Base-by-base conservation (phyloP, 2,888 invertebrate species). In the Chrysomela aeneicollis region DNA sequence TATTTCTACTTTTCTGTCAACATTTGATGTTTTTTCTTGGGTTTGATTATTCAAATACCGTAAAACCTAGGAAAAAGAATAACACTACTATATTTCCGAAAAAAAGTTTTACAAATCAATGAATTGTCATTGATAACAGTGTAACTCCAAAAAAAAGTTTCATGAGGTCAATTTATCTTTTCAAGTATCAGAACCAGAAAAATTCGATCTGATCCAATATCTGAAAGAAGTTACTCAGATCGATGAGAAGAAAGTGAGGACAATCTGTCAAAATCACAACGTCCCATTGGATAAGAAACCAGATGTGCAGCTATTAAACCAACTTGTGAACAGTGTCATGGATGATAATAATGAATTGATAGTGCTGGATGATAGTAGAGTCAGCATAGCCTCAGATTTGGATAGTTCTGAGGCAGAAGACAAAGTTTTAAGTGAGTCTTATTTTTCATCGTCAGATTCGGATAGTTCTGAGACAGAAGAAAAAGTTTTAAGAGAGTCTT, bases 161-260 rank as follows among this genome's bases (percentile, higher is more conserved):
- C n/a, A n/a, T n/a, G n/a, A n/a, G n/a, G n/a, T n/a, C 1, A 9
- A 9, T 35, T 9, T 10, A 8, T 4, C 10, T 35, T 35, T 35
- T 35, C 10, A 6, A 35, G 32, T 35, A 35, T 9, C 42, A 55
- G 42, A 26, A 15, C 46, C 26, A 26, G 26, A 22, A 42, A 59
- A 49, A 49, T 42, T 55, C 42, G 54, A 60, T 60, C 51, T 65
- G 49, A 42, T 65, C 18, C 49, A 52, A 26, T 61, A 65, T 53
- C 30, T 65, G 22, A 61, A 50, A 54, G 63, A 63, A 18, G 17
- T 63, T 5, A 50, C 63, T 21, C 59, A 59, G 6, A 35, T 18
- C 18, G 2, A 30, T 2, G 54, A 59, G 15, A 59, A 63, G 19
- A 63, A 37, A 26, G 50, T 63, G 15, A 49, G 4, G 19, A 37